These are phyloP conservation scores for Bufo bufo DNA, from an alignment of 2,113 vertebrate species.

Conservation along the genomic window DNA sequence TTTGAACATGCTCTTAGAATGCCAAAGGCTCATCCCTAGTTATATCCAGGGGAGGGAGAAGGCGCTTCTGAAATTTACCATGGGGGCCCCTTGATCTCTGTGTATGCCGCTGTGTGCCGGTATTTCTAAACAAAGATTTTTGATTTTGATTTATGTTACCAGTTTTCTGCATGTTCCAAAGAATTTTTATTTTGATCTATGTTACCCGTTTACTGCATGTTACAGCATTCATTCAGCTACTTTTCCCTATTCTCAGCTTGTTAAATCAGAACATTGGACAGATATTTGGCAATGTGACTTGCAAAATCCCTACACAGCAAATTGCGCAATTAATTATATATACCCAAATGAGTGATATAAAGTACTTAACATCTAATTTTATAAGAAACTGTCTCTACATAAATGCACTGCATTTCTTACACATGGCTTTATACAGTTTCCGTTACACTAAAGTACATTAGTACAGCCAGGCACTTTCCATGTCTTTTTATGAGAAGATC, in stretches of 20 bases:
- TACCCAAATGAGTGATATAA: slow-evolving; percentile 10
- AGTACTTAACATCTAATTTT: slow-evolving; percentile 16
- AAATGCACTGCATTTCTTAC: neutral
- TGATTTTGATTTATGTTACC: no score
- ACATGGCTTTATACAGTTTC: neutral
- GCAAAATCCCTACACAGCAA: neutral
- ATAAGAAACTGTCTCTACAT: slow-evolving; percentile 9
- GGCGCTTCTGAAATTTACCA: no score
- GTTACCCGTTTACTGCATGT: neutral
- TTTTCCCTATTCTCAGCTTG: neutral
- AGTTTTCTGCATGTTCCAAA: no score
- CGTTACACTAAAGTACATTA: neutral
- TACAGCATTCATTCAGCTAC: neutral
- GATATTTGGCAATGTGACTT: slow-evolving; percentile 10
- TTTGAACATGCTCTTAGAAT: no score
- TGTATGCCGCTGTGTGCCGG: no score
- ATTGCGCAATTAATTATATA: slow-evolving; percentile 29
- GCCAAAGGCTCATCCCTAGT: no score
- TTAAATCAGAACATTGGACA: slow-evolving; percentile 11
- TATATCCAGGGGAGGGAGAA: no score
- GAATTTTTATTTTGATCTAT: neutral
- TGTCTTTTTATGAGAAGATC: neutral
- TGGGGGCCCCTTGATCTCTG: no score
- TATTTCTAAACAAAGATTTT: no score
- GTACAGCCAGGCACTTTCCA: neutral